Percentiles rank a stretch among this genome's conserved stretches.
These are phyloP conservation scores for Euwallacea similis DNA, from an alignment of 1,140 invertebrate species.

Conservation along the genomic window DNA sequence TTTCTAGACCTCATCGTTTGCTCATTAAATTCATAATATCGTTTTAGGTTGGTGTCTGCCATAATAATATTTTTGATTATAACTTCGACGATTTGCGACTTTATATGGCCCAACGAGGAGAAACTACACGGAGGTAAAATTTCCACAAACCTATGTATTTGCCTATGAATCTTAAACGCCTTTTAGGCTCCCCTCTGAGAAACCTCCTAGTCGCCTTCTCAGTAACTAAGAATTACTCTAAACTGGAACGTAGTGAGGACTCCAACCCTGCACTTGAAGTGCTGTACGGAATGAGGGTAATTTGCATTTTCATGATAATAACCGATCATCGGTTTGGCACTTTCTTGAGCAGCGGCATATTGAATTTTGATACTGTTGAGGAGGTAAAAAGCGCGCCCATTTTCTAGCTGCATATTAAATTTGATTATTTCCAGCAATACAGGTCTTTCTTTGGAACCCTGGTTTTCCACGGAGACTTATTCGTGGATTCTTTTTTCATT, in stretches of 20 bases:
- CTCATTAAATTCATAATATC: conserved; percentile 9
- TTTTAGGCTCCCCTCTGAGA: conserved; percentile 49
- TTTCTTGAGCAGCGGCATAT: conserved; percentile 55
- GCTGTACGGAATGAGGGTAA: conserved; percentile 58
- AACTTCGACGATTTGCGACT: conserved; percentile 42
- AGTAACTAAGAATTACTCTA: conserved; percentile 53
- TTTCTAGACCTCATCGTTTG: not conserved
- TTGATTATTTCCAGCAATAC: conserved; percentile 46
- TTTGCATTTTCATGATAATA: conserved; percentile 58
- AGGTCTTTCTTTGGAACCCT: conserved; percentile 50
- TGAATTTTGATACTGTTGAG: conserved; percentile 58
- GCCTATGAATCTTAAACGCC: not conserved
- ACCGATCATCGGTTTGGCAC: conserved; percentile 58
- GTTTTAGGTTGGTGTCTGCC: conserved; percentile 41
- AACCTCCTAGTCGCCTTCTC: conserved; percentile 55
- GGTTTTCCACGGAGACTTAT: conserved; percentile 62
- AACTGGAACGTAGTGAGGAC: conserved; percentile 52
- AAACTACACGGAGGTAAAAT: conserved; percentile 40
- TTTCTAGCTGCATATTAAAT: not conserved
- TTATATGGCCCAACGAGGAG: conserved; percentile 38
- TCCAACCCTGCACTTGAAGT: conserved; percentile 54
- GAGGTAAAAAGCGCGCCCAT: conserved; percentile 47
- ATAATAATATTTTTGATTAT: conserved; percentile 41
- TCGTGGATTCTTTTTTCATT: conserved; percentile 68
- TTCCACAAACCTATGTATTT: not conserved